These are phyloP conservation scores for Malthinus flaveolus DNA, from an alignment of 2,888 invertebrate genomes.

Conservation along the genomic window DNA sequence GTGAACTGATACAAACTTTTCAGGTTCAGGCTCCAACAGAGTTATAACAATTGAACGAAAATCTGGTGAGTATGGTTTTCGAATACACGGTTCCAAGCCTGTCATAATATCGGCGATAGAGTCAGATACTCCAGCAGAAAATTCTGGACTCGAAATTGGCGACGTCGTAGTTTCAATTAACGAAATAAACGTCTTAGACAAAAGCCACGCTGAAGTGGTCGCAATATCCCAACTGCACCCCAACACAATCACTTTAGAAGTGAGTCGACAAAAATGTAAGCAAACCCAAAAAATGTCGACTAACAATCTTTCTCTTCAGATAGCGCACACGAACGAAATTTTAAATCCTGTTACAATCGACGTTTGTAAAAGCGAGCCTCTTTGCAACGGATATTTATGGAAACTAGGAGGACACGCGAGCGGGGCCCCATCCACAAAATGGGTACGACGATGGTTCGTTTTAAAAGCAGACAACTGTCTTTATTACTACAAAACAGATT, in stretches of 20 bases:
- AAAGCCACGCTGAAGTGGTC: conserved; percentile 91
- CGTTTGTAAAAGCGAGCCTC: conserved; percentile 61
- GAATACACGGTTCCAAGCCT: conserved; percentile 93
- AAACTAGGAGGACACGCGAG: conserved; percentile 66
- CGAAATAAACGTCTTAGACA: conserved; percentile 86
- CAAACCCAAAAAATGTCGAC: not conserved
- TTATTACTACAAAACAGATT: conserved; percentile 92
- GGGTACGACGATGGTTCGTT: conserved; percentile 91
- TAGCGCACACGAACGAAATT: conserved; percentile 84
- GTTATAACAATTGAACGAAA: conserved; percentile 81
- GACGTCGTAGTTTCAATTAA: conserved; percentile 93
- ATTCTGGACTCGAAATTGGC: conserved; percentile 89
- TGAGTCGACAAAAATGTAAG: conserved; percentile 43
- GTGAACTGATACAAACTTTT: no score
- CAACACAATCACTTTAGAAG: conserved; percentile 82
- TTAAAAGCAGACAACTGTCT: conserved; percentile 90
- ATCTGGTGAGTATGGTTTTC: conserved; percentile 90
- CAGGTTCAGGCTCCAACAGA: conserved; percentile 82
- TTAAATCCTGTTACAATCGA: conserved; percentile 70
- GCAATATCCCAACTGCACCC: conserved; percentile 88
- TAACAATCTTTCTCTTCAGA: conserved; percentile 52
- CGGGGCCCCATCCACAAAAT: conserved; percentile 62
- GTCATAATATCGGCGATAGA: conserved; percentile 96
- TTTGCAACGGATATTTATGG: conserved; percentile 80
- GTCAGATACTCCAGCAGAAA: conserved; percentile 91